phyloP scores from a whole-genome alignment of 2,888 invertebrate species.

The Heliconius ismenius region DNA sequence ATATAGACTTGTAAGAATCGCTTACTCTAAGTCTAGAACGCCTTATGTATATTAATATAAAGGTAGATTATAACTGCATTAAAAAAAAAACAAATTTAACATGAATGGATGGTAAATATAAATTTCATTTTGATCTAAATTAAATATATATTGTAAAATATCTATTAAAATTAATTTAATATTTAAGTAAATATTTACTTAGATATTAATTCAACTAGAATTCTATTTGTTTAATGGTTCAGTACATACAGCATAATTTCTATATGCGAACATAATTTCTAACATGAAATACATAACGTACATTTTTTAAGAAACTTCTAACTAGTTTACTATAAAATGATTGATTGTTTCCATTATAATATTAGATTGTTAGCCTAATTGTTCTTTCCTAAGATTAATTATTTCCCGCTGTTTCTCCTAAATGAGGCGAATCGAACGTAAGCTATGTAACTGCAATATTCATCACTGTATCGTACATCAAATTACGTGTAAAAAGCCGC shows the following conservation, averaged over 20 bases:
- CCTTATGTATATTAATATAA: not conserved
- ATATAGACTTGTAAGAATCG: not conserved
- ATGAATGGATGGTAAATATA: no score
- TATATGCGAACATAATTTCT: no score
- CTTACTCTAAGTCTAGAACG: not conserved
- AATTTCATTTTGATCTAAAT: no score
- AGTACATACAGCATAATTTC: no score
- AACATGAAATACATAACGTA: no score
- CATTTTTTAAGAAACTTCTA: not conserved
- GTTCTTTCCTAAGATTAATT: not conserved
- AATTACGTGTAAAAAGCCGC: constrained; percentile 6
- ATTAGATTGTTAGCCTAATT: not conserved
- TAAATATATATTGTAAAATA: no score
- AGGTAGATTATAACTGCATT: not conserved
- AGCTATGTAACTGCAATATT: constrained; percentile 23
- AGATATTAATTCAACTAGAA: no score
- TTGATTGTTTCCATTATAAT: not conserved
- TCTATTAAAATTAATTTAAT: no score
- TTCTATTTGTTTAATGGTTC: no score
- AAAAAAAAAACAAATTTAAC: no score
- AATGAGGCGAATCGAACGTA: constrained; percentile 17
- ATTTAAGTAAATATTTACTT: no score
- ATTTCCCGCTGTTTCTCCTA: constrained; percentile 13
- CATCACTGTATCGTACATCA: constrained; percentile 1
- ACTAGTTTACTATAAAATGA: not conserved